Evolutionary conservation across 2,888 invertebrate species (phyloP).

Genomic region (Acronicta psi): DNA sequence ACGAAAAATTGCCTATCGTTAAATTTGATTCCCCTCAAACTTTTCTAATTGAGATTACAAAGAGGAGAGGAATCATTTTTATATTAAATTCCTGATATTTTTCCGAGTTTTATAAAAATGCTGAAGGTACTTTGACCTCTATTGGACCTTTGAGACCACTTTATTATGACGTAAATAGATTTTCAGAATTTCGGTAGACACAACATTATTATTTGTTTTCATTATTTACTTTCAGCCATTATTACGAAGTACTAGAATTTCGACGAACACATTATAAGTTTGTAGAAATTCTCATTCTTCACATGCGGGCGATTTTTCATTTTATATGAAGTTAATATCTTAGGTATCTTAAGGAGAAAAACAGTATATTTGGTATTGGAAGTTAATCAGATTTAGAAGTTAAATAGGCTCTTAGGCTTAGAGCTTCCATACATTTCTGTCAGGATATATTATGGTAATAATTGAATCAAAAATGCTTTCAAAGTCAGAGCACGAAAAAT

Average conservation of each 20-base stretch:
- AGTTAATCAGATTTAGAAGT: too few species aligned
- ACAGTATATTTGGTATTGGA: too few species aligned
- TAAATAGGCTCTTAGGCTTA: too few species aligned
- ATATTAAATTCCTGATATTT: constrained; percentile 60
- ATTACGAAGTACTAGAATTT: too few species aligned
- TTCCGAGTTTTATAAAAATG: constrained; percentile 49
- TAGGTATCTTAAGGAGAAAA: too few species aligned
- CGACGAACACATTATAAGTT: not conserved
- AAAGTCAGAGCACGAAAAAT: too few species aligned
- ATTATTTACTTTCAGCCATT: constrained; percentile 12
- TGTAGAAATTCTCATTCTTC: not conserved
- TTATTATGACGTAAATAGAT: constrained; percentile 29
- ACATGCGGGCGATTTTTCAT: too few species aligned
- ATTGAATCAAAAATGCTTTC: too few species aligned
- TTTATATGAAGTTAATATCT: too few species aligned
- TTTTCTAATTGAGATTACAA: constrained; percentile 52
- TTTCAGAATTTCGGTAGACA: constrained; percentile 12
- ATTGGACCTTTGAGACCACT: constrained; percentile 16
- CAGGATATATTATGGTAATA: too few species aligned
- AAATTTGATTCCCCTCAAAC: constrained; percentile 42
- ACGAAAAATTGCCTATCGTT: constrained; percentile 32
- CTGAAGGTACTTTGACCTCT: constrained; percentile 36
- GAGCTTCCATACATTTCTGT: too few species aligned
- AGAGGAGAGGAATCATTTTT: constrained; percentile 46
- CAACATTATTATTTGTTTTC: constrained; percentile 12